phyloP scores from a whole-genome alignment of 1,140 invertebrate genomes.

The Diuraphis noxia region DNA sequence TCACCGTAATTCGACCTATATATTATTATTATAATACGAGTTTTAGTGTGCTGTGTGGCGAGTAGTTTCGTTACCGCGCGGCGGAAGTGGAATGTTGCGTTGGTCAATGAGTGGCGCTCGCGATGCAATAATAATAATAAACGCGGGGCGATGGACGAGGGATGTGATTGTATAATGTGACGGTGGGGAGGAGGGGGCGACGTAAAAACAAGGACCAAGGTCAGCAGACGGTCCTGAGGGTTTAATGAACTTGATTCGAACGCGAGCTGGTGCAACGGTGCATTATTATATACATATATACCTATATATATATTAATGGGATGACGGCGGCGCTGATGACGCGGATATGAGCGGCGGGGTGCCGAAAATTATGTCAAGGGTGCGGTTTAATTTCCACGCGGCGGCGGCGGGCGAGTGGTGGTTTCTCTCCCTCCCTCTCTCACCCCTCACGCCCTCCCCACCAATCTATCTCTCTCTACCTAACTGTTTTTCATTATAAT shows the following conservation, averaged over 20 bases:
- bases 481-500: constrained; percentile 9
- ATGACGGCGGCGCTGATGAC: constrained; percentile 7
- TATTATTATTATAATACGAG: no score
- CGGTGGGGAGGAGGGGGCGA: no score
- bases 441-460: no score
- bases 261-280: not conserved
- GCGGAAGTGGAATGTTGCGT: constrained; percentile 10
- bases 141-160: not conserved
- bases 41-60: not conserved
- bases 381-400: constrained; percentile 50
- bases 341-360: not conserved
- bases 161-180: not conserved
- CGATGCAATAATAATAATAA: not conserved
- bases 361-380: constrained; percentile 52
- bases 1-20: no score
- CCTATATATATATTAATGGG: not conserved
- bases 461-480: not conserved
- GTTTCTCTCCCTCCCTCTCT: not conserved
- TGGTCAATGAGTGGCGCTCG: constrained; percentile 11
- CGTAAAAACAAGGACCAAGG: constrained; percentile 53
- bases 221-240: constrained; percentile 45
- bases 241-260: constrained; percentile 38
- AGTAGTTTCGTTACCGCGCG: not conserved
- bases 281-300: constrained; percentile 1
- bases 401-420: not conserved